These are phyloP conservation scores for Anguilla obscura DNA, from an alignment of 2,797 vertebrate species.

Conservation along the genomic window DNA sequence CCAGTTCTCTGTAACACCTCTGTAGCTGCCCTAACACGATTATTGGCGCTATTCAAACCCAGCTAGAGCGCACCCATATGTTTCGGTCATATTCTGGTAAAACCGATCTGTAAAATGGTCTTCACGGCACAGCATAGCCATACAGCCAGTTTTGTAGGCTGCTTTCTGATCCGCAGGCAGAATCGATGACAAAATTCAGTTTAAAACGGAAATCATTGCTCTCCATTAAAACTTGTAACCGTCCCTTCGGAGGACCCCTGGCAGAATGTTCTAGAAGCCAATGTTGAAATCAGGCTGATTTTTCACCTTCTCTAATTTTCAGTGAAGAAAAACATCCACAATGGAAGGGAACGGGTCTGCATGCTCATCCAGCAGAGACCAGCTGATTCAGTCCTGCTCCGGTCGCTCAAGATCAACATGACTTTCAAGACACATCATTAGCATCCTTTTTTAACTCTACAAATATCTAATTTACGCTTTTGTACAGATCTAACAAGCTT, in stretches of 20 bases:
- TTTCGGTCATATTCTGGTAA: constrained; percentile 49
- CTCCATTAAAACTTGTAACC: constrained; percentile 36
- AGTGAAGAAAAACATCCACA: not conserved
- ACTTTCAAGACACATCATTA: too few relatives aligned
- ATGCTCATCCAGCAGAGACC: not conserved
- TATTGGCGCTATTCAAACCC: constrained; percentile 61
- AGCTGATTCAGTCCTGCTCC: not conserved
- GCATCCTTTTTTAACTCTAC: too few relatives aligned
- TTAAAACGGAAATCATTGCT: constrained; percentile 79
- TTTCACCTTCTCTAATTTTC: not conserved
- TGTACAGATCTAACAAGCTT: too few relatives aligned
- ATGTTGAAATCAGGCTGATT: not conserved
- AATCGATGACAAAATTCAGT: constrained; percentile 77
- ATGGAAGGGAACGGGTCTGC: not conserved
- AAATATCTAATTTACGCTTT: too few relatives aligned
- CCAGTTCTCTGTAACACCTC: constrained; percentile 61
- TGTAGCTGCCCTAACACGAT: constrained; percentile 64
- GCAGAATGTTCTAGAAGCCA: not conserved
- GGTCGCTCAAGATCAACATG: not conserved
- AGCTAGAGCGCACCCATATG: constrained; percentile 53
- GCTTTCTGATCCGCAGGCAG: constrained; percentile 70
- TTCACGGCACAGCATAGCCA: constrained; percentile 60
- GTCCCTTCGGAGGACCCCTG: not conserved
- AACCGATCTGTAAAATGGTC: constrained; percentile 72
- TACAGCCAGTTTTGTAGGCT: constrained; percentile 60